phyloP scores from a whole-genome alignment of 2,888 invertebrate species.

The Ligdia adustata region DNA sequence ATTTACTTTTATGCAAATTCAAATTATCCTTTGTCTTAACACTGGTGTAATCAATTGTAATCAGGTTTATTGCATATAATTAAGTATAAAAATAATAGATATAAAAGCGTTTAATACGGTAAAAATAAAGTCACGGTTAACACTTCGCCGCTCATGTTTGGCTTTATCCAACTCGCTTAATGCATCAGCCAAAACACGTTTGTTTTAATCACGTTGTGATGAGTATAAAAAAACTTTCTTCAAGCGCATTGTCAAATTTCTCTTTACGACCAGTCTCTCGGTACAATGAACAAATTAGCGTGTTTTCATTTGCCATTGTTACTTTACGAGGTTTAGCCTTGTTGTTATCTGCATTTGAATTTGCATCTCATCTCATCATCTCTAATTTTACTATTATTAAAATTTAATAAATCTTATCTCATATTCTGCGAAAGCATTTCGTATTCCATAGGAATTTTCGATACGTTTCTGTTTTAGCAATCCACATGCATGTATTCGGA shows the following conservation, averaged over 20 bases:
- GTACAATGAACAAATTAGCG: conserved; percentile 68
- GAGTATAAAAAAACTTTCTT: conserved; percentile 73
- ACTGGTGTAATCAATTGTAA: not conserved
- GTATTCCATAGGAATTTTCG: not conserved
- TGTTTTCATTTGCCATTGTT: conserved; percentile 61
- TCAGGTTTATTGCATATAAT: not conserved
- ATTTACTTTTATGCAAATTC: not conserved
- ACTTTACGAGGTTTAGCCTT: conserved; percentile 43
- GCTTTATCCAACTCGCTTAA: conserved; percentile 44
- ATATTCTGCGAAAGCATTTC: not conserved
- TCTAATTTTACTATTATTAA: conserved; percentile 27
- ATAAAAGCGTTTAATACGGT: conserved; percentile 17
- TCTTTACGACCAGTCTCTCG: conserved; percentile 55
- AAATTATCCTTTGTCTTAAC: conserved; percentile 3
- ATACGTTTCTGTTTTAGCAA: conserved; percentile 4
- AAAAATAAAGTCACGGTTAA: conserved; percentile 22
- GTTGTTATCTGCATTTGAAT: conserved; percentile 33
- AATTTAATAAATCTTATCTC: conserved; percentile 12
- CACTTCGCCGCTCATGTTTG: conserved; percentile 32
- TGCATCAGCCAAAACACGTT: conserved; percentile 59
- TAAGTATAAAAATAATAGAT: no score
- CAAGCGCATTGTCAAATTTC: conserved; percentile 77
- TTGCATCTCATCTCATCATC: conserved; percentile 36
- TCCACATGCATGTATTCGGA: conserved; percentile 12
- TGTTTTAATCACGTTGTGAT: conserved; percentile 67